phyloP scores from a whole-genome alignment of 2,797 vertebrate species.

The Masticophis lateralis region DNA sequence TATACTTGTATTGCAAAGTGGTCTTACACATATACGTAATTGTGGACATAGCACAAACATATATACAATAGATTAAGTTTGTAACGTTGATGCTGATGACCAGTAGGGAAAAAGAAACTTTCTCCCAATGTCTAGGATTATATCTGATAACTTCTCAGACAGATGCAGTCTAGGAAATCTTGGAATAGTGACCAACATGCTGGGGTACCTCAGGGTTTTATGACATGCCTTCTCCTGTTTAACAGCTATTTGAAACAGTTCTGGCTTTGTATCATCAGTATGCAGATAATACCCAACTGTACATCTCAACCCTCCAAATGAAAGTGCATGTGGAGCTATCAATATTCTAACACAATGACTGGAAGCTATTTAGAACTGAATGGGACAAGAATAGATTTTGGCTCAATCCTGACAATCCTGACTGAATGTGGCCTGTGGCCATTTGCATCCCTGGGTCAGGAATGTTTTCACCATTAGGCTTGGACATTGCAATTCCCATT shows the following conservation, averaged over 20 bases:
- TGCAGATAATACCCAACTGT: not conserved
- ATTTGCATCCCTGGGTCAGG: not conserved
- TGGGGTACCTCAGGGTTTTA: not conserved
- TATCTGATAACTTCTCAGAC: not conserved
- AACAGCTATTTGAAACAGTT: not conserved
- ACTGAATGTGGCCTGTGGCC: not conserved
- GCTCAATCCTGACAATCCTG: not conserved
- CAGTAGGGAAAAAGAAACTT: not conserved
- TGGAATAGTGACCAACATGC: not conserved
- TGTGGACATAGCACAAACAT: not conserved
- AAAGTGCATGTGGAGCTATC: not conserved
- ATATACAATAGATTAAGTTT: not conserved
- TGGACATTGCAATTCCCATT: not conserved
- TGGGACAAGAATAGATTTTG: not conserved
- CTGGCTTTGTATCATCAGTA: not conserved
- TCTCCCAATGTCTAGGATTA: not conserved
- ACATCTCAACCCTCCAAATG: not conserved
- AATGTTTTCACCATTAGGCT: not conserved
- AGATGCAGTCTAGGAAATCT: not conserved
- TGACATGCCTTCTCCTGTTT: not conserved
- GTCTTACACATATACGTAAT: not conserved
- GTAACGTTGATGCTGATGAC: not conserved
- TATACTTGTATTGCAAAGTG: not conserved
- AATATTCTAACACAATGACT: not conserved
- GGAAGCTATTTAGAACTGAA: not conserved